Evolutionary conservation across 2,888 invertebrate genomes (phyloP), one percentile per base, ranked within the genome.

Genomic region (Drosophila robusta): DNA sequence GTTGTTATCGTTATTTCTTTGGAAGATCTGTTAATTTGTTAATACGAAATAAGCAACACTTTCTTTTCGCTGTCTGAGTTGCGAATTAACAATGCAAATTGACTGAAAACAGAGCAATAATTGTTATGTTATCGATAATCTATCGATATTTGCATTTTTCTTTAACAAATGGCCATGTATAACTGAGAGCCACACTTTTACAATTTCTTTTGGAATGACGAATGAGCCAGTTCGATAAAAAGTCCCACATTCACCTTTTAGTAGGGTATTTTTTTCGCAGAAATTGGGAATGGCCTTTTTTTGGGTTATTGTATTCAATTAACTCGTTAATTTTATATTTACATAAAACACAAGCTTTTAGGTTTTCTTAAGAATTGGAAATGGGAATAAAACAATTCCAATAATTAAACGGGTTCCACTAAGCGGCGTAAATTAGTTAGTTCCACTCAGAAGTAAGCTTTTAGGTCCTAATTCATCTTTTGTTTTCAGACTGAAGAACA

Each of bases 11-110:
- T 8, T 47, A 14, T 65, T 44, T 56, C 63, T 36, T 45, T 63
- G 68, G 38, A 49, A 52, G 34, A 42, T 64, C 65, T 79, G 77
- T 79, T 81, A 84, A 84, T 80, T 81, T 80, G 83, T 65, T 58
- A 58, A 65, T 57, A 18, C 34, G 39, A 62, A 71, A 52, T 51
- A 54, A 46, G 70, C 70, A 74, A 77, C 77, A 77, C 74, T 77
- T 77, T 76, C 77, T 74, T 74, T 77, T 75, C 54, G 63, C n/a
- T 38, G 44, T 38, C 51, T n/a, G n/a, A 18, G 16, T 38, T n/a
- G 41, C 52, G 32, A 42, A 76, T 75, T 73, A 68, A 69, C 51
- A 68, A 76, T 79, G 76, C 78, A 71, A 78, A 78, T 77, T 49
- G 52, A 52, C 64, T 42, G 52, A 74, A 76, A 78, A 77, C 77